Evolutionary conservation across 2,113 vertebrate species (phyloP), one percentile per base, ranked within the genome.

Genomic region (Gallinago jamesoni): DNA sequence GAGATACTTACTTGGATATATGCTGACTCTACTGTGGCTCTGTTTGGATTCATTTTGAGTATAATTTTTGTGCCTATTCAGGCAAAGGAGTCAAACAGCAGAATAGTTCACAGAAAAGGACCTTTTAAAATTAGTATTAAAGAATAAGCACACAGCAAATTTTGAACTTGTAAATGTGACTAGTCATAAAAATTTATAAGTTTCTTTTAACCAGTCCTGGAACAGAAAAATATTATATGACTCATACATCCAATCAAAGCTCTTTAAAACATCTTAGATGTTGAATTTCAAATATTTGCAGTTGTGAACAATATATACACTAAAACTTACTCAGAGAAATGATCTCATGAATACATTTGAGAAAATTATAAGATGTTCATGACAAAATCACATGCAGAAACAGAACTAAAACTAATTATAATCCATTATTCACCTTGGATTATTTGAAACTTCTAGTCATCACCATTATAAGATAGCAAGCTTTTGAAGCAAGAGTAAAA

Each of bases 251-350:
- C 60, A 96, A 86, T 86, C 88, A 86, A 81, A 94, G 72, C 47
- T 87, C 69, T 90, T 91, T 94, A 84, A 92, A 94, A 72, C 60
- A 94, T 35, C 72, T 75, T 45, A 89, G 73, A 90, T 72, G 20
- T 33, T 94, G 88, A 92, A 93, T 89, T 94, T 93, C 69, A 93
- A 95, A 76, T 87, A 84, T 89, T 89, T 92, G 76, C 24, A 83
- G 41, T 92, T 83, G 27, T 70, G 85, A 96, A 92, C 53, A 92
- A 75, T 72, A 84, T 37, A 70, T 50, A 92, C 30, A 64, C 43
- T 84, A 78, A 78, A 95, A 84, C 60, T 92, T 86, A 63, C 56
- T 87, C 81, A 72, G 73, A 92, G 43, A 87, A 93, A 84, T 96
- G 74, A 89, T 87, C 76, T 78, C 78, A 75, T 78, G 56, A 93